Conservation (phyloP, 2,113 vertebrate genomes). For the Gobiocypris rarus region DNA sequence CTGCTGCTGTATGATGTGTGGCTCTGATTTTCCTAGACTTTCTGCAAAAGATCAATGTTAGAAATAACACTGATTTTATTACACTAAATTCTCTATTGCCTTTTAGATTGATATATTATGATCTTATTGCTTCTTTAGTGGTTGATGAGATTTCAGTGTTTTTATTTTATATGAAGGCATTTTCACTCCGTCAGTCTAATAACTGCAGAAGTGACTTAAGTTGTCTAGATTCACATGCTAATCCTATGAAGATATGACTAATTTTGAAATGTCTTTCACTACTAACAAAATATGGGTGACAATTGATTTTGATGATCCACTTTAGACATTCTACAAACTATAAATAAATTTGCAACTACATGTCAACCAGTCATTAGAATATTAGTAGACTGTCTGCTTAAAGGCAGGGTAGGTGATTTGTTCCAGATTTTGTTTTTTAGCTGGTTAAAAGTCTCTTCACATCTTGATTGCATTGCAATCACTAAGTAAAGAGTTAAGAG, state of each 20-base stretch:
- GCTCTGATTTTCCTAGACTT: neutral
- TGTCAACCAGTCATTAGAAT: too few species aligned
- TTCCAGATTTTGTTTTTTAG: too few species aligned
- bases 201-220: neutral
- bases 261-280: neutral
- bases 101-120: neutral
- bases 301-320: too few species aligned
- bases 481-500: too few species aligned
- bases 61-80: slow-evolving; percentile 23
- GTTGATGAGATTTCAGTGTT: slow-evolving; percentile 4
- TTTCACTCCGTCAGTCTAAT: neutral
- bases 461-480: too few species aligned
- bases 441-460: too few species aligned
- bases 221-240: neutral
- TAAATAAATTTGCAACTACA: too few species aligned
- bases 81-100: neutral
- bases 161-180: slow-evolving; percentile 18
- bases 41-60: neutral
- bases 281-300: too few species aligned
- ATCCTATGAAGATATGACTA: neutral
- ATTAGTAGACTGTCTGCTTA: too few species aligned
- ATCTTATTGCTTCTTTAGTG: neutral
- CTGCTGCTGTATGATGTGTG: neutral
- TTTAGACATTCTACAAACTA: too few species aligned
- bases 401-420: too few species aligned